Evolutionary conservation across 2,113 vertebrate genomes (phyloP), one percentile per base, ranked within the genome.

Genomic region (Tinamus guttatus): DNA sequence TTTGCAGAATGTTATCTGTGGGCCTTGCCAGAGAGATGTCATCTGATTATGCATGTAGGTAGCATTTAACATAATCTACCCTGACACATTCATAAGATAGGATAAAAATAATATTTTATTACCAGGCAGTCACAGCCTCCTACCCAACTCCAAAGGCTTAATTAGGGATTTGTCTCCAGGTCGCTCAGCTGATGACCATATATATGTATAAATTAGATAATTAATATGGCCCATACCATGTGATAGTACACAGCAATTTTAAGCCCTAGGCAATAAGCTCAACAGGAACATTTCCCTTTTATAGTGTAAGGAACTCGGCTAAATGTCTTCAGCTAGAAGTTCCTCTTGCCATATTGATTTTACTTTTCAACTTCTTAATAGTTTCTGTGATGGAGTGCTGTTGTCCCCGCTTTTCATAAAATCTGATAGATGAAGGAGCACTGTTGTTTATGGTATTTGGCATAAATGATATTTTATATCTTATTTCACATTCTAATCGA

Each of bases 51-150:
- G 81, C 82, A 81, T 86, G 93, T 87, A 47, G 92, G 89, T 89
- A 97, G 94, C 91, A 77, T 91, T 96, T 96, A 96, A 96, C 95
- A 91, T 95, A 92, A 95, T 96, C 94, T 94, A 91, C 93, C 92
- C 90, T 94, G 93, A 90, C 96, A 96, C 86, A 60, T 89, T 93
- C 78, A 77, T 82, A 89, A 96, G 94, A 95, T 88, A 92, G 93
- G 91, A 90, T 81, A 91, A 95, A 97, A 96, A 96, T 95, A 95
- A 78, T 96, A 75, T 95, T 97, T 96, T 93, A 91, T 85, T 89
- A 82, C 77, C 1, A 22, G 2, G 32, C 73, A n/a, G 70, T 16
- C 17, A 84, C 83, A 90, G 49, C 28, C 84, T 69, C 70, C 49
- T 49, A 41, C 18, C 77, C 92, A 76, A 38, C 54, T 68, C 88